These are phyloP conservation scores for Dascyllus trimaculatus DNA, from an alignment of 2,113 vertebrate species.

Conservation along the genomic window DNA sequence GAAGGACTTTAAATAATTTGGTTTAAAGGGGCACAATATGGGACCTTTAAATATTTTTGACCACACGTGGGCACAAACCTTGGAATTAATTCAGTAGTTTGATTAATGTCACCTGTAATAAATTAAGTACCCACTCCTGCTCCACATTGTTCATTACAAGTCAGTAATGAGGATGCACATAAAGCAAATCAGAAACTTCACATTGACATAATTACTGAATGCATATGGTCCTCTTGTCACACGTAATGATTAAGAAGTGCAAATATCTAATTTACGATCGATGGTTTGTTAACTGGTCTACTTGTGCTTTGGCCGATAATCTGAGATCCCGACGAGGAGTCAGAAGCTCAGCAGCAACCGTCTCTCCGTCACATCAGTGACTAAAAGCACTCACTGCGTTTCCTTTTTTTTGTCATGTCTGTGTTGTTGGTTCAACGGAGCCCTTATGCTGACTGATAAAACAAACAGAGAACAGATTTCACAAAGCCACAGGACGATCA, in stretches of 20 bases:
- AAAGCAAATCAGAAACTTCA: constrained; percentile 35
- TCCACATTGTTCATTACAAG: constrained; percentile 21
- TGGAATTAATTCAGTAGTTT: constrained; percentile 41
- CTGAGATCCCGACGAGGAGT: constrained; percentile 13
- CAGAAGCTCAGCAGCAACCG: constrained; percentile 15
- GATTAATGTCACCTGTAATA: constrained; percentile 22
- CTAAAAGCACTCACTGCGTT: constrained; percentile 32
- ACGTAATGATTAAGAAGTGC: constrained; percentile 57
- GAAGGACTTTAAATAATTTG: too few species aligned
- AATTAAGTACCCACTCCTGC: constrained; percentile 13
- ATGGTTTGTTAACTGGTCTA: constrained; percentile 25
- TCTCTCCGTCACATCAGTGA: constrained; percentile 35
- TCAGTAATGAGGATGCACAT: constrained; percentile 1
- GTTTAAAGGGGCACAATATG: too few species aligned
- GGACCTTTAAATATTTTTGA: too few species aligned
- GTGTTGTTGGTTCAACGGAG: constrained; percentile 60
- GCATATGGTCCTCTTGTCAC: constrained; percentile 30
- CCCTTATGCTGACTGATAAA: constrained; percentile 66
- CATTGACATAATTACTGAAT: constrained; percentile 36
- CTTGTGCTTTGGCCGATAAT: constrained; percentile 58
- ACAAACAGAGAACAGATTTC: constrained; percentile 54
- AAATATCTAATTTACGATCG: constrained; percentile 39
- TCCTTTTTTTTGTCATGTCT: constrained; percentile 1
- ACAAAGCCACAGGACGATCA: constrained; percentile 56
- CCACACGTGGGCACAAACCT: neutral